A percentile compares a stretch with the other conserved stretches of the same genome.
These are phyloP conservation scores for Disparrhopalites patrizii DNA, from an alignment of 2,888 invertebrate genomes.

Conservation along the genomic window DNA sequence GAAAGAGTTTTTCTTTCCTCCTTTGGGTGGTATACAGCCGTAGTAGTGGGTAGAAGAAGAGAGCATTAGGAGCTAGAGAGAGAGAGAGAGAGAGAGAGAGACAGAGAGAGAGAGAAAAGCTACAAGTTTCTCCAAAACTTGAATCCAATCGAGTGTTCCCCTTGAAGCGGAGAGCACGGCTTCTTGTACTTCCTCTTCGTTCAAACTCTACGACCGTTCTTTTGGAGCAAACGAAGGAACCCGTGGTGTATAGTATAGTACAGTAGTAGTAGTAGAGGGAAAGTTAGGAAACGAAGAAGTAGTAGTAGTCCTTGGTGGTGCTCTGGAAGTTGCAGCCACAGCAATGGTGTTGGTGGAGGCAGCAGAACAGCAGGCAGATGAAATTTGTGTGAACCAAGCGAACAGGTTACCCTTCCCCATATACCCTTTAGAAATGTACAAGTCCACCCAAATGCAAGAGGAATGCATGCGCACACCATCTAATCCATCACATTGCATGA, in stretches of 20 bases:
- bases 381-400: conserved; percentile 15
- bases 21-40: background rate
- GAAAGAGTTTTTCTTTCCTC: background rate
- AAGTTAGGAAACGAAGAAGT: no score
- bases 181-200: background rate
- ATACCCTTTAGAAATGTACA: background rate
- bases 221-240: background rate
- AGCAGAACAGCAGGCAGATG: no score
- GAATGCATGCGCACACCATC: conserved; percentile 24
- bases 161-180: background rate
- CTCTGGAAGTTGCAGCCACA: no score
- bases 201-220: background rate
- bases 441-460: background rate
- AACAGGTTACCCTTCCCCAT: conserved; percentile 18
- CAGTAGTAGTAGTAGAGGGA: background rate
- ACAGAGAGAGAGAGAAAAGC: conserved; percentile 1
- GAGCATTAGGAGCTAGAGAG: no score
- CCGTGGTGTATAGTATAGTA: background rate
- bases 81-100: background rate
- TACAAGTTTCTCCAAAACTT: conserved; percentile 15
- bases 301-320: no score
- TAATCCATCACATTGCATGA: conserved; percentile 24
- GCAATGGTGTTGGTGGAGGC: no score
- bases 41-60: no score
- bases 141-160: background rate